Evolutionary conservation across 1,140 invertebrate species (phyloP).

Genomic region (Bombus huntii): DNA sequence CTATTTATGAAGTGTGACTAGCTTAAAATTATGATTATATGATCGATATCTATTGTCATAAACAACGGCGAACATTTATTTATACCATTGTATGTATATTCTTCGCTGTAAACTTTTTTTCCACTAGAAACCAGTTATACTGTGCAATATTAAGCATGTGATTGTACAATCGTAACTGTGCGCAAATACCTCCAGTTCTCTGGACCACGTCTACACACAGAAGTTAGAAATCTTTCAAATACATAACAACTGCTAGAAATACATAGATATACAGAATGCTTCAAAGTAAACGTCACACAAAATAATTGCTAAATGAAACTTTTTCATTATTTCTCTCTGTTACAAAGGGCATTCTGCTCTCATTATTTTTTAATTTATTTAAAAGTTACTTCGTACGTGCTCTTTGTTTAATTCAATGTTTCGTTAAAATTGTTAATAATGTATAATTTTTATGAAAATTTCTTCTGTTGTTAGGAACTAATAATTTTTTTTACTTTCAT

Average conservation of each 20-base stretch:
- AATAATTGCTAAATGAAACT: background rate
- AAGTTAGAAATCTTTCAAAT: constrained; percentile 53
- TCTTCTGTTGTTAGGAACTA: background rate
- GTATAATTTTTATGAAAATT: background rate
- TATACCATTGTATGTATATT: background rate
- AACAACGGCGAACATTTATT: constrained; percentile 17
- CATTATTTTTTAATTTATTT: background rate
- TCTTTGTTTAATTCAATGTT: background rate
- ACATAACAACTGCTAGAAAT: constrained; percentile 48
- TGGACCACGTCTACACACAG: constrained; percentile 48
- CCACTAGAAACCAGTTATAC: background rate
- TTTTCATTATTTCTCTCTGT: background rate
- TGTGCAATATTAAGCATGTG: constrained; percentile 30
- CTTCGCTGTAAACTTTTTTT: background rate
- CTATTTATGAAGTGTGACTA: constrained; percentile 62
- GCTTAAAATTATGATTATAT: constrained; percentile 61
- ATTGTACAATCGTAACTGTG: constrained; percentile 48
- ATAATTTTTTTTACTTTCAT: background rate
- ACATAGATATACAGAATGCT: background rate
- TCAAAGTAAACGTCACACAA: background rate
- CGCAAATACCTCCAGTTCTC: constrained; percentile 25
- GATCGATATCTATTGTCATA: constrained; percentile 42
- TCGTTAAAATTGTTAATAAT: background rate
- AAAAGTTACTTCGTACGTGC: background rate
- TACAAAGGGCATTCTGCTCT: constrained; percentile 2